A percentile compares a stretch with the other conserved stretches of the same genome.
Conservation (phyloP, 2,888 invertebrate genomes). For the Graphium colonna region DNA sequence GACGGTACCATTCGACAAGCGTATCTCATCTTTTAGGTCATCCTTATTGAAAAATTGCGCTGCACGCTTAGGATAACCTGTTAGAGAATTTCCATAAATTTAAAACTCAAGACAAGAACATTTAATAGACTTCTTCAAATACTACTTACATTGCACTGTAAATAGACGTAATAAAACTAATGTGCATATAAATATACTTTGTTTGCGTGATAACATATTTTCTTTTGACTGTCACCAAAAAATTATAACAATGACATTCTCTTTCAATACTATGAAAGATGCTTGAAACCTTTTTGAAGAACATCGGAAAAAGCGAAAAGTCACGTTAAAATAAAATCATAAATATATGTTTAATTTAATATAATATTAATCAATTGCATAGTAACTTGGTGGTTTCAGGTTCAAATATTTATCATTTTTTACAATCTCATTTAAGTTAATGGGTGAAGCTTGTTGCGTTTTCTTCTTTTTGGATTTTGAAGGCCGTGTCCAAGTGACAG, state of each 20-base stretch:
- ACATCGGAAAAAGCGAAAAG: no score
- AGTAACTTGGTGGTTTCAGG: conserved; percentile 31
- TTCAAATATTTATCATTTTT: conserved; percentile 20
- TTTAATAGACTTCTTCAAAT: not conserved
- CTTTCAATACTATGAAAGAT: no score
- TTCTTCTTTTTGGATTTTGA: conserved; percentile 43
- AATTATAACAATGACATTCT: no score
- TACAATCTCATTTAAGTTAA: conserved; percentile 23
- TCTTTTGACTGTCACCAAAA: no score
- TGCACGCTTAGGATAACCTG: conserved; percentile 45
- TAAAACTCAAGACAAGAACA: not conserved
- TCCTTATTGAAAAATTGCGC: conserved; percentile 27
- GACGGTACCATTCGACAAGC: conserved; percentile 84
- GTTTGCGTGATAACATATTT: conserved; percentile 10
- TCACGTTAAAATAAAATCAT: not conserved
- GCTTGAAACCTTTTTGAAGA: no score
- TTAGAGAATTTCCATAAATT: not conserved
- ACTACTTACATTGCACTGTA: conserved; percentile 13
- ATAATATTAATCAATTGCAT: conserved; percentile 24
- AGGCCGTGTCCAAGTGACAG: conserved; percentile 60
- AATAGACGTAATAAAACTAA: conserved; percentile 5
- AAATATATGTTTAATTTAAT: not conserved
- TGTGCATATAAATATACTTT: not conserved
- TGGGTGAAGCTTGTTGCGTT: conserved; percentile 16
- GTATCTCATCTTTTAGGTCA: conserved; percentile 79